These are phyloP conservation scores for Mobula hypostoma DNA, from an alignment of 2,113 vertebrate species.

Conservation along the genomic window DNA sequence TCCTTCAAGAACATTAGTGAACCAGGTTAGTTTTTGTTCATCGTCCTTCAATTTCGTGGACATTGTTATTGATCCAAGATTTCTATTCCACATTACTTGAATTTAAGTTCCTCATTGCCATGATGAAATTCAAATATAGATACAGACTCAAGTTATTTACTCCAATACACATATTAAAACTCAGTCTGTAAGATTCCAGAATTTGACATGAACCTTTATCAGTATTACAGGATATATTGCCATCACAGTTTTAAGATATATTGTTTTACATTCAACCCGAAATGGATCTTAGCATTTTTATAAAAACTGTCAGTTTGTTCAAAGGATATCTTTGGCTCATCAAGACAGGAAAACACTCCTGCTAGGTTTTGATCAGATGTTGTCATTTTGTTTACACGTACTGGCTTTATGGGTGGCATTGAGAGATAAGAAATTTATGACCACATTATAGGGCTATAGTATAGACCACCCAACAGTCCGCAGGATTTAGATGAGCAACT, in stretches of 20 bases:
- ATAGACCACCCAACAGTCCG: too few species aligned
- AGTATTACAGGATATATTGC: not conserved
- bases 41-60: too few species aligned
- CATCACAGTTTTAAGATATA: not conserved
- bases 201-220: not conserved
- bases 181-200: not conserved
- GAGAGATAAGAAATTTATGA: too few species aligned
- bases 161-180: not conserved
- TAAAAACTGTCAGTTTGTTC: not conserved
- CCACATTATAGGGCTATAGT: too few species aligned
- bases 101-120: too few species aligned
- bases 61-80: too few species aligned
- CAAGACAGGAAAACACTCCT: conserved; percentile 27
- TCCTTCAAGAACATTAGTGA: too few species aligned
- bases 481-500: too few species aligned
- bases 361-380: not conserved
- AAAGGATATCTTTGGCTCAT: conserved; percentile 25
- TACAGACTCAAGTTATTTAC: not conserved
- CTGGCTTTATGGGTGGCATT: too few species aligned
- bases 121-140: too few species aligned
- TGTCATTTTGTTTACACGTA: not conserved
- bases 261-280: conserved; percentile 1
- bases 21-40: too few species aligned
- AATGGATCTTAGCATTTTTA: not conserved
- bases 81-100: too few species aligned